Base-by-base conservation (phyloP, 2,888 invertebrate species). In the Hoplodrina ambigua region DNA sequence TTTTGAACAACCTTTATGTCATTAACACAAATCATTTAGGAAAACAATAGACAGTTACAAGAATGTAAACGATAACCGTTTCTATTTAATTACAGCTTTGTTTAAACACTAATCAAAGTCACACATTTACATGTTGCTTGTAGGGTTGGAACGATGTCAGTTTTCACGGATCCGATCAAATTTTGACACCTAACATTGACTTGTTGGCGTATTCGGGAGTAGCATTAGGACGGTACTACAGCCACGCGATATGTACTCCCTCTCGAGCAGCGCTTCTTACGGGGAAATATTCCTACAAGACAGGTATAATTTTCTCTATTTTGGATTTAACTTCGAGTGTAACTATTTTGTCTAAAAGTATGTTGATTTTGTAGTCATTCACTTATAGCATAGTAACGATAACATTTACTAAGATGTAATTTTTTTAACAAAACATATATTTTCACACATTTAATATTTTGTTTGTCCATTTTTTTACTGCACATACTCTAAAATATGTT, bases 91-190 rank as follows among this genome's bases (percentile, higher is more conserved):
- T 20, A 46, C 17, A n/a, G 30, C 30, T 19, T 64, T 74, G 11
- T 73, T 46, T n/a, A 11, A 30, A 17, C 44, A 49, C 3, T 25
- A 61, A 30, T 37, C 4, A 7, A 56, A 25, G 6, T 0, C 19
- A n/a, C 37, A 41, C 7, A 8, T 75, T n/a, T 44, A 0, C 4
- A 10, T 53, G 4, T 83, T 74, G 46, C 15, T 93, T 93, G 69
- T 89, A 98, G 99, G 99, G 99, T 17, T 98, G 98, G 97, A 98
- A 99, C 86, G 99, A 99, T 91, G 98, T 99, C 13, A 97, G 98
- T 84, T 98, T 98, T 88, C 99, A 98, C 86, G 99, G 99, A 0
- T 97, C 98, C 0, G 96, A 97, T 83, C 98, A 99, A 93, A 97
- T 98, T 81, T 96, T 97, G 53, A 99, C 99, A 0, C 99, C 99